phyloP scores from a whole-genome alignment of 2,113 vertebrate species.

The Aramus guarauna region DNA sequence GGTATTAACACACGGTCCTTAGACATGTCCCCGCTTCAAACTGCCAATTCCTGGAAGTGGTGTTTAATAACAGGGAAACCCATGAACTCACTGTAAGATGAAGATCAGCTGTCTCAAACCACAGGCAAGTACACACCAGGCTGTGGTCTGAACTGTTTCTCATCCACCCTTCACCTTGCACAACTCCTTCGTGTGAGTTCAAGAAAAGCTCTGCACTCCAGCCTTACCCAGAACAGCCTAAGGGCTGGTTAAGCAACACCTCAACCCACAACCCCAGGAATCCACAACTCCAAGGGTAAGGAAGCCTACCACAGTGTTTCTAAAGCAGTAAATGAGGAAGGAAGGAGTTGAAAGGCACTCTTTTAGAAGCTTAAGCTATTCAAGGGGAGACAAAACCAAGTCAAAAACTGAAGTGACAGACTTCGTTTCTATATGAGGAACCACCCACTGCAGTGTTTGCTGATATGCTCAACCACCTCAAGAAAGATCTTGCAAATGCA shows the following conservation, averaged over 20 bases:
- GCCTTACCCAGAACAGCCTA: background rate
- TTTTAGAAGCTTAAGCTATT: background rate
- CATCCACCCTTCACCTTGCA: background rate
- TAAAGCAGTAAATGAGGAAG: background rate
- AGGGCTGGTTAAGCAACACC: background rate
- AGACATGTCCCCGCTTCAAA: background rate
- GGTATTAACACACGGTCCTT: background rate
- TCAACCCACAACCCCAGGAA: background rate
- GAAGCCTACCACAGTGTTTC: background rate
- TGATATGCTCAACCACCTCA: background rate
- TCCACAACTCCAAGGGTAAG: background rate
- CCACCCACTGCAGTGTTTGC: background rate
- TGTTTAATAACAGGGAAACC: background rate
- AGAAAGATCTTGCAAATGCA: background rate
- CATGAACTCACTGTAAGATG: background rate
- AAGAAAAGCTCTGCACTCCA: background rate
- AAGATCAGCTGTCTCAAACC: background rate
- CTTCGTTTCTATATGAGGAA: background rate
- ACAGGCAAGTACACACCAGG: background rate
- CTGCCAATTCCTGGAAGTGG: background rate
- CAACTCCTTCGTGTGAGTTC: rapidly evolving
- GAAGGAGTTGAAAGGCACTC: background rate
- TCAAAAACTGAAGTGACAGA: background rate
- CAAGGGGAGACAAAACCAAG: rapidly evolving
- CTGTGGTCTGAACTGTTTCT: background rate